Percentiles rank a stretch among this genome's conserved stretches.
Conservation (phyloP, 1,140 invertebrate genomes). For the Ceratitis capitata region DNA sequence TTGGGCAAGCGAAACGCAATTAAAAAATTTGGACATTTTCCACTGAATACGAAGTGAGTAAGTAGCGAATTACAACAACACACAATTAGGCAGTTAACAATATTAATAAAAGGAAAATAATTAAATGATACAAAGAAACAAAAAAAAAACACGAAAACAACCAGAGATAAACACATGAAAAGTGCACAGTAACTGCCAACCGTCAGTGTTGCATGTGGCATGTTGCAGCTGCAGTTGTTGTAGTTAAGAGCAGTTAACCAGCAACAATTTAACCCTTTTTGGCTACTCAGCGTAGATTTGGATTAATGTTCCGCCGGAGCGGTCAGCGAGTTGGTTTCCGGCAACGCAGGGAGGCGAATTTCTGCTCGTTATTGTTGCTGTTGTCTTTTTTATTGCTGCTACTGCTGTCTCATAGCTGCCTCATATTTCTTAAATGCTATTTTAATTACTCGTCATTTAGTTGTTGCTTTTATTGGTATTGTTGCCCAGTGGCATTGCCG, state of each 20-base stretch:
- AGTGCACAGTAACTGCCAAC: not conserved
- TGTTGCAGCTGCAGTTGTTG: not conserved
- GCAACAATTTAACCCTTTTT: conserved; percentile 23
- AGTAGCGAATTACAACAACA: not conserved
- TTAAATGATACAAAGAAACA: not conserved
- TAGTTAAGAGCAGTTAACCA: not conserved
- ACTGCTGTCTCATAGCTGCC: not conserved
- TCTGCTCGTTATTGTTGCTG: not conserved
- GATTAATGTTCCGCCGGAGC: not conserved
- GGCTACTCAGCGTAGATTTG: not conserved
- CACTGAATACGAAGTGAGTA: not conserved
- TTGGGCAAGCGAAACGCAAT: not conserved
- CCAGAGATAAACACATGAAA: not conserved
- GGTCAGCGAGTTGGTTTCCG: not conserved
- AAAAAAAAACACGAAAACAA: not conserved
- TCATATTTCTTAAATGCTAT: conserved; percentile 26
- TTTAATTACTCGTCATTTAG: conserved; percentile 12
- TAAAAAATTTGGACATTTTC: conserved; percentile 9
- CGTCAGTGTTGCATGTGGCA: not conserved
- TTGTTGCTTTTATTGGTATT: not conserved
- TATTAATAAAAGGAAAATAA: not conserved
- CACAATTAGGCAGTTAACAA: conserved; percentile 11
- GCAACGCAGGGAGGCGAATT: not conserved
- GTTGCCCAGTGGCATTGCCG: not conserved
- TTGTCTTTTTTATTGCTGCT: not conserved